These are phyloP conservation scores for Hirtodrosophila alboralis DNA, from an alignment of 2,888 invertebrate genomes.

Conservation along the genomic window DNA sequence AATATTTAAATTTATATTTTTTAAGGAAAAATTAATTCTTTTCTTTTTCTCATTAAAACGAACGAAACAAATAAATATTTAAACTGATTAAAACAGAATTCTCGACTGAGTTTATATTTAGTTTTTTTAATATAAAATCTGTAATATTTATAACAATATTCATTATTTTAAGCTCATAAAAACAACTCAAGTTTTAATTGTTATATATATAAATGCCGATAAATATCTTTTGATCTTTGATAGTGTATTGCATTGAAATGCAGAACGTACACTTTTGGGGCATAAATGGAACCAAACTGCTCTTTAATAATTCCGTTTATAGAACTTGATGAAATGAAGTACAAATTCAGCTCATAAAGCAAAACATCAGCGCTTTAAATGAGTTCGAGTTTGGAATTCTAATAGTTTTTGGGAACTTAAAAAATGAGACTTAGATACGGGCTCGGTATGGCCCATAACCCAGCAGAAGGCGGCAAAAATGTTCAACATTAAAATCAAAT, in stretches of 20 bases:
- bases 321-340: constrained; percentile 25
- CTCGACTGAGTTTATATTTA: too few relatives aligned
- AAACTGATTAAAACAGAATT: too few relatives aligned
- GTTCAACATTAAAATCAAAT: constrained; percentile 73
- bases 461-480: constrained; percentile 70
- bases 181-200: not conserved
- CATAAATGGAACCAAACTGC: constrained; percentile 29
- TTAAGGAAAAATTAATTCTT: too few relatives aligned
- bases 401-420: constrained; percentile 25
- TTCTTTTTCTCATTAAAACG: too few relatives aligned
- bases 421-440: too few relatives aligned
- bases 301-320: constrained; percentile 24
- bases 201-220: constrained; percentile 6
- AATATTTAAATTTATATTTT: too few relatives aligned
- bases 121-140: too few relatives aligned
- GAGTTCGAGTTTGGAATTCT: constrained; percentile 68
- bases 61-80: too few relatives aligned
- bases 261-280: constrained; percentile 16
- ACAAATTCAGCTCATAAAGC: constrained; percentile 59
- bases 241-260: constrained; percentile 23
- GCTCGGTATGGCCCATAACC: constrained; percentile 14
- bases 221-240: constrained; percentile 21
- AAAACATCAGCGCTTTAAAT: constrained; percentile 72
- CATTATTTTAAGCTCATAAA: too few relatives aligned
- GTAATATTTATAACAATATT: too few relatives aligned